These are phyloP conservation scores for Epinephelus lanceolatus DNA, from an alignment of 2,113 vertebrate species.

Conservation along the genomic window DNA sequence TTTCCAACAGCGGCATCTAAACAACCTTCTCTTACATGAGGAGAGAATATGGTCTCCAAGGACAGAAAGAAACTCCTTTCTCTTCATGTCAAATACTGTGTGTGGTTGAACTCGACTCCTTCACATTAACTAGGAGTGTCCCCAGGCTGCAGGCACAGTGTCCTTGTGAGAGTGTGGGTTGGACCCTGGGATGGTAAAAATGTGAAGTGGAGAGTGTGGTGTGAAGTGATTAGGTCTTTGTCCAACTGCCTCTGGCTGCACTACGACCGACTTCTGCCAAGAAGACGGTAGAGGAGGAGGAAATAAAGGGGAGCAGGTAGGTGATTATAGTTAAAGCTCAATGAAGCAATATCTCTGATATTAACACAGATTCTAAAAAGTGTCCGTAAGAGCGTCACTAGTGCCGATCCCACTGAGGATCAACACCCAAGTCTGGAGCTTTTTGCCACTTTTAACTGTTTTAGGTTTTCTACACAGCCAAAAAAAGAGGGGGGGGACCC, in stretches of 20 bases:
- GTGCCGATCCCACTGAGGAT: neutral
- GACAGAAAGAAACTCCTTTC: constrained; percentile 41
- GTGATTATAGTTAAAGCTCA: constrained; percentile 13
- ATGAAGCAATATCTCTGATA: constrained; percentile 12
- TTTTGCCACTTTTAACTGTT: neutral
- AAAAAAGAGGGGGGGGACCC: too few relatives aligned
- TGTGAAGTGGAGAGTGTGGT: constrained; percentile 35
- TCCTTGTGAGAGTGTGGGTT: constrained; percentile 46
- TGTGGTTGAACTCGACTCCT: constrained; percentile 55
- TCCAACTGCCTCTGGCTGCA: constrained; percentile 50
- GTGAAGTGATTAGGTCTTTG: constrained; percentile 55
- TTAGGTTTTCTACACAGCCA: neutral
- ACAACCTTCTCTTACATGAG: constrained; percentile 45
- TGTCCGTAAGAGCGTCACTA: neutral
- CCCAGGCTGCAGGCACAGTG: constrained; percentile 18
- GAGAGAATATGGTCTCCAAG: constrained; percentile 50
- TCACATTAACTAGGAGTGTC: constrained; percentile 58
- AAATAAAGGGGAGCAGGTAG: neutral
- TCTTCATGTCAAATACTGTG: constrained; percentile 45
- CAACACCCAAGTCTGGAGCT: neutral
- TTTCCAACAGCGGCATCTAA: constrained; percentile 39
- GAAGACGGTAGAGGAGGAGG: constrained; percentile 11
- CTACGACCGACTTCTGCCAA: constrained; percentile 41
- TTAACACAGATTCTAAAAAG: constrained; percentile 2
- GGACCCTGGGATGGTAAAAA: constrained; percentile 22